phyloP scores from a whole-genome alignment of 1,140 invertebrate species.

The Brachystomella parvula region DNA sequence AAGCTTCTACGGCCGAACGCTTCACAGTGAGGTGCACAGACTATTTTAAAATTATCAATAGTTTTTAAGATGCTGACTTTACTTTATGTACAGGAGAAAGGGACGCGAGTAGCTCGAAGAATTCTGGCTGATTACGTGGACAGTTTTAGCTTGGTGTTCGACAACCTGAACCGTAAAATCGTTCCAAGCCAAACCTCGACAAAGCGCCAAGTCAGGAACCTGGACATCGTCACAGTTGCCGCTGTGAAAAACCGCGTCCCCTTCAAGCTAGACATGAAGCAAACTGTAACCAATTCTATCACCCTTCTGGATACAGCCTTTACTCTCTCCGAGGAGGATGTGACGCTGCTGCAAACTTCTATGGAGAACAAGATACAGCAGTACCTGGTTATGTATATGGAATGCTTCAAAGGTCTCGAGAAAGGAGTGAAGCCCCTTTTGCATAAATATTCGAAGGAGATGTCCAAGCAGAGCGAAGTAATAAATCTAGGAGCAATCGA shows the following conservation, averaged over 20 bases:
- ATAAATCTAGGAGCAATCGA: constrained; percentile 1
- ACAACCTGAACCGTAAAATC: background rate
- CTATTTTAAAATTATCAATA: too few relatives aligned
- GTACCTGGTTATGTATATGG: background rate
- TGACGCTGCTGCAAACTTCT: background rate
- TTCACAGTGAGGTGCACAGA: too few relatives aligned
- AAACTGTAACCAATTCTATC: background rate
- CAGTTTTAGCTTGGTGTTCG: background rate
- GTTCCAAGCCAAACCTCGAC: background rate
- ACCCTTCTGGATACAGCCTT: background rate
- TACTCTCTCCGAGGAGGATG: background rate
- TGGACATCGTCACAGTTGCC: background rate
- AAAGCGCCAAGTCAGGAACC: background rate
- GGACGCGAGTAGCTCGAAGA: too few relatives aligned
- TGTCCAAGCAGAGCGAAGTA: background rate
- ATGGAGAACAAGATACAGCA: background rate
- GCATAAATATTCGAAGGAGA: background rate
- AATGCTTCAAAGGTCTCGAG: background rate
- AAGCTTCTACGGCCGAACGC: too few relatives aligned
- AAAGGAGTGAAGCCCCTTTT: background rate
- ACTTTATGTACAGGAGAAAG: too few relatives aligned
- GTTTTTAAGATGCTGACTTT: too few relatives aligned
- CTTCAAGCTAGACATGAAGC: background rate
- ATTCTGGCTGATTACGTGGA: too few relatives aligned
- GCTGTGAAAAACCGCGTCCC: background rate